Percentiles rank a stretch among this genome's conserved stretches.
phyloP scores from a whole-genome alignment of 2,797 vertebrate genomes.

The Centropyge bicolor region DNA sequence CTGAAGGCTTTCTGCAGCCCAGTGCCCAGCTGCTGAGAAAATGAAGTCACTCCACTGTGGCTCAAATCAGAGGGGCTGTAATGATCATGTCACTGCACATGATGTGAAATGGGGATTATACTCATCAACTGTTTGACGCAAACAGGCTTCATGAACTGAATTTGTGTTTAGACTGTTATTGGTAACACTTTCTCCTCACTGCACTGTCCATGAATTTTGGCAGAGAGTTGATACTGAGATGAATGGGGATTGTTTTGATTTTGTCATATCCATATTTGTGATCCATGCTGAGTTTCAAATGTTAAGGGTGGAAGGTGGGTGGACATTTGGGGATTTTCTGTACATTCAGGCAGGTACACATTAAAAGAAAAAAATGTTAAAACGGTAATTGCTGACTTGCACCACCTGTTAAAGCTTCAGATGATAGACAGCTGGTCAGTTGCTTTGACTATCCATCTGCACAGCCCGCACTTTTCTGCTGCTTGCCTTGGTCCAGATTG shows the following conservation, averaged over 20 bases:
- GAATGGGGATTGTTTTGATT: background rate
- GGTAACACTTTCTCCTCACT: background rate
- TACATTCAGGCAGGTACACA: background rate
- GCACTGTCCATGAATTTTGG: background rate
- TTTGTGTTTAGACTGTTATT: background rate
- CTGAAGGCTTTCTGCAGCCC: conserved; percentile 50
- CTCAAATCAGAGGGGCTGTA: background rate
- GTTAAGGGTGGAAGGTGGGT: background rate
- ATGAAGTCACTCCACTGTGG: conserved; percentile 41
- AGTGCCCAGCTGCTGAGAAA: conserved; percentile 25
- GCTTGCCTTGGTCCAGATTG: background rate
- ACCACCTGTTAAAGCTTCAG: background rate
- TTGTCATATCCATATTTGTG: too few species aligned
- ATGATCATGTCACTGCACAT: background rate
- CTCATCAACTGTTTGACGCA: background rate
- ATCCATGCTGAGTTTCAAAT: too few species aligned
- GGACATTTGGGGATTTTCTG: background rate
- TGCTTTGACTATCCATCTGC: background rate
- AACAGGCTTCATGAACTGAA: background rate
- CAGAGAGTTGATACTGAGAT: background rate
- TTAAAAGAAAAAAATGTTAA: background rate
- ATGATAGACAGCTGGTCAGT: background rate
- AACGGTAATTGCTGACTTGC: background rate
- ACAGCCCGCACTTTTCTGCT: background rate
- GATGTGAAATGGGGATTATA: background rate